These are phyloP conservation scores for Okapia johnstoni DNA, from an alignment of 2,113 vertebrate genomes.

Conservation along the genomic window DNA sequence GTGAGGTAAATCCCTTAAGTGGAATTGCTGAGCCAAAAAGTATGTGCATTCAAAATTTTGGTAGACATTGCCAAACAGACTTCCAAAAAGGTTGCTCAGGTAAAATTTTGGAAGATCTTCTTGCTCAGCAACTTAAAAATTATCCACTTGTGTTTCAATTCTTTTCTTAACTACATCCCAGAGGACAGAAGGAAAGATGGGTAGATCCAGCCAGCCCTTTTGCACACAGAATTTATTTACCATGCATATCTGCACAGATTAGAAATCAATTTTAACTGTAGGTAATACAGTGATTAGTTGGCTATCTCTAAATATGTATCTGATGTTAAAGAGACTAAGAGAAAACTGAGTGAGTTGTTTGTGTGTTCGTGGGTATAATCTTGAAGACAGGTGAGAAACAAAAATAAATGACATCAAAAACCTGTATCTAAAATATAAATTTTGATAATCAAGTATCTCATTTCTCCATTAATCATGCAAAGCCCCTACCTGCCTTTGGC, in stretches of 20 bases:
- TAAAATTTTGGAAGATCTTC: constrained; percentile 17
- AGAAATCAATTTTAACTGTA: constrained; percentile 22
- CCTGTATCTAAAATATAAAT: neutral
- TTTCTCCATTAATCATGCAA: neutral
- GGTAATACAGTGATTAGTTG: neutral
- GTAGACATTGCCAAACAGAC: neutral
- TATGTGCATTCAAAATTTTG: constrained; percentile 11
- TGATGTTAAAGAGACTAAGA: neutral
- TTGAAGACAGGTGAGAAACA: neutral
- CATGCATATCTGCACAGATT: neutral
- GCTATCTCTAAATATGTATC: neutral
- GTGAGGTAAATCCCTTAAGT: constrained; percentile 12
- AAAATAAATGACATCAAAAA: neutral
- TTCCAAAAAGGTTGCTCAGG: neutral
- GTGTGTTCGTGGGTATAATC: neutral
- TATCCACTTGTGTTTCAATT: neutral
- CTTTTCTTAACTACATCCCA: neutral
- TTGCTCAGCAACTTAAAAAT: constrained; percentile 29
- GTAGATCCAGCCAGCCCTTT: neutral
- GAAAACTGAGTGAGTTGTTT: neutral
- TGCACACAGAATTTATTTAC: neutral
- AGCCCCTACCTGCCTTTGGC: neutral
- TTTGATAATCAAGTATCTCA: neutral
- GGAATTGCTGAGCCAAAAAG: neutral
- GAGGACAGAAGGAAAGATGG: neutral